Percentiles rank a stretch among this genome's conserved stretches.
Conservation (phyloP, 2,888 invertebrate genomes). For the Andricus quercusramuli region DNA sequence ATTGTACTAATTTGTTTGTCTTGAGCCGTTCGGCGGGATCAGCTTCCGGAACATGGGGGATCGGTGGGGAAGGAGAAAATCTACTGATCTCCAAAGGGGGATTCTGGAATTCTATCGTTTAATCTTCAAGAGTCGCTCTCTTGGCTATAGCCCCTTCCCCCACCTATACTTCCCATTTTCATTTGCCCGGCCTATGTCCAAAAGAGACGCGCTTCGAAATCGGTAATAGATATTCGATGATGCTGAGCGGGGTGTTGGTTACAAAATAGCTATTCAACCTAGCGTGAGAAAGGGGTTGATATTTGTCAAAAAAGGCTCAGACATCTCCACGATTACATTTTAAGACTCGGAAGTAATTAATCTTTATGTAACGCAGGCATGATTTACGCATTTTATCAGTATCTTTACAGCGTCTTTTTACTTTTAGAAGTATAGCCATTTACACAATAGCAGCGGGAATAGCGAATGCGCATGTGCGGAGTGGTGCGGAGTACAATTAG, state of each 20-base stretch:
- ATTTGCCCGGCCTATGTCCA: slow-evolving; percentile 13
- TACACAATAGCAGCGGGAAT: too few species aligned
- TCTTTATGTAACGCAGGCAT: not conserved
- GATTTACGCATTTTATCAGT: too few species aligned
- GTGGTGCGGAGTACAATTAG: not conserved
- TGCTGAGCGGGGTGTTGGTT: slow-evolving; percentile 53
- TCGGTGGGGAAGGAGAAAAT: slow-evolving; percentile 38
- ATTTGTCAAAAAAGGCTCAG: slow-evolving; percentile 33
- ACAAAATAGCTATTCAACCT: slow-evolving; percentile 59
- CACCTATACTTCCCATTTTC: slow-evolving; percentile 34
- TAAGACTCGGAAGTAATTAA: slow-evolving; percentile 36
- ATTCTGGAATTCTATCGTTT: slow-evolving; percentile 74
- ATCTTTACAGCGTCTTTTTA: too few species aligned
- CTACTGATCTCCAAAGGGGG: slow-evolving; percentile 46
- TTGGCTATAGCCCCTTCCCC: slow-evolving; percentile 43
- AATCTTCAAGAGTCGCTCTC: slow-evolving; percentile 66
- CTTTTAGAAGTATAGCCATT: too few species aligned
- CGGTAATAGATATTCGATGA: slow-evolving; percentile 52
- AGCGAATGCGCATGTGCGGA: too few species aligned
- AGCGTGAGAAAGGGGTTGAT: slow-evolving; percentile 66
- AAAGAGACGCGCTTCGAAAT: slow-evolving; percentile 52
- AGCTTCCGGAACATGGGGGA: slow-evolving; percentile 40
- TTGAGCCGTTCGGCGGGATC: slow-evolving; percentile 53
- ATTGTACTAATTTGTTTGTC: slow-evolving; percentile 79
- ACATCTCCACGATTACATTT: slow-evolving; percentile 43